Base-by-base conservation (phyloP, 2,888 invertebrate species). In the Caenorhabditis sp. region DNA sequence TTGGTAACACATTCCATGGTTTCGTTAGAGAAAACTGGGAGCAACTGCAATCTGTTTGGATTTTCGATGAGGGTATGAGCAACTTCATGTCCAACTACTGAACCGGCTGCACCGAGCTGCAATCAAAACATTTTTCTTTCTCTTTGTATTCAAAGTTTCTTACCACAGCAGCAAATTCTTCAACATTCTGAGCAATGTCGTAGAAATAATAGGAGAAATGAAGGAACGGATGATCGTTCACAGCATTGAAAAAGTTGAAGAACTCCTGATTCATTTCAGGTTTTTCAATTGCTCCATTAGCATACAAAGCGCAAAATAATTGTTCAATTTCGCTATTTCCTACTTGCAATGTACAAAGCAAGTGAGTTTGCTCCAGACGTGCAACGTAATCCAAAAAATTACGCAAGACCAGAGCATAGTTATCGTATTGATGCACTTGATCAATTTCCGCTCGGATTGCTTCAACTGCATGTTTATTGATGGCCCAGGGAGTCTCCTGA, bases 401-500 rank as follows among this genome's bases (percentile, higher is more conserved):
- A 13, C 58, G 56, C 5, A 55, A 4, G 1, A 11, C 20, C 4
- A 44, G 26, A 40, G 28, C 67, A n/a, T 26, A 44, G 15, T 67
- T 67, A 22, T 67, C 67, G 9, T 28, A 44, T 1, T 20, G 28
- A 20, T 55, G 24, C 18, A 67, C 11, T 44, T 67, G 55, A 6
- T 37, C 2, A 8, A 44, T 24, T 56, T 28, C 56, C 0, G 15
- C n/a, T 6, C 44, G 24, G 28, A 67, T 67, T 1, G 32, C 13
- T 4, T 44, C 44, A 9, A 20, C 56, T 15, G 67, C 56, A 18
- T 28, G 28, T 13, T 35, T 44, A 20, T 67, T 67, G 0, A 26
- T 20, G 6, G 44, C 67, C 67, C 67, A 67, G 0, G 55, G 26
- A 5, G 67, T 67, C 24, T 56, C 13, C 67, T 67, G 18, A 44